phyloP scores from a whole-genome alignment of 2,797 vertebrate genomes.

The Sebastes aleutianus region DNA sequence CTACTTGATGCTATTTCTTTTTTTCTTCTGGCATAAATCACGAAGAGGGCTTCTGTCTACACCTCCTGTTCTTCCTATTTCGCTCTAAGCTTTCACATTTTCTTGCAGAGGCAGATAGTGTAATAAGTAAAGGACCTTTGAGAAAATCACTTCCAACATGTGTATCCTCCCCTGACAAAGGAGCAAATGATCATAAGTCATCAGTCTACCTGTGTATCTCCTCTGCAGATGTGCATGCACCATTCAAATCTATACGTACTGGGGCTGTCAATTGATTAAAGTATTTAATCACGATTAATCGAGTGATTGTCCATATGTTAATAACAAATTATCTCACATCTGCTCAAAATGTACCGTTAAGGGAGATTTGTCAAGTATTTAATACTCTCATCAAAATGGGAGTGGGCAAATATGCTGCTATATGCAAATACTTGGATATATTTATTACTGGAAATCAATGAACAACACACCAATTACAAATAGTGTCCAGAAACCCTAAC shows the following conservation, averaged over 20 bases:
- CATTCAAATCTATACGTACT: neutral
- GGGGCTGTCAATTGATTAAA: no score
- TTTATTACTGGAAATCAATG: no score
- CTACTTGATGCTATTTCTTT: neutral
- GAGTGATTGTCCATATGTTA: no score
- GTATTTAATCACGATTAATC: no score
- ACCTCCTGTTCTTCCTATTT: neutral
- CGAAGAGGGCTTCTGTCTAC: neutral
- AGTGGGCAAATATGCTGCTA: no score
- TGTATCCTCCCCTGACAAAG: slow-evolving; percentile 2
- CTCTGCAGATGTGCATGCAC: neutral
- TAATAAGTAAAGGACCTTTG: slow-evolving; percentile 15
- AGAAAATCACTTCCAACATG: slow-evolving; percentile 11
- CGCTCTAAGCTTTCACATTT: neutral
- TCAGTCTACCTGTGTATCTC: neutral
- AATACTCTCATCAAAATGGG: no score
- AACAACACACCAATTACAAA: no score
- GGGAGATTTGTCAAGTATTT: no score
- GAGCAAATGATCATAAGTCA: slow-evolving; percentile 1
- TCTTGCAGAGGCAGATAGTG: slow-evolving; percentile 19
- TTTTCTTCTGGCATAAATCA: neutral
- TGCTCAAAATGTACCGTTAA: no score
- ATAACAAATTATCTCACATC: no score
- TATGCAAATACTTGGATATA: no score
- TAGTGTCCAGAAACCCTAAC: no score